These are phyloP conservation scores for Henricia sp. DNA, from an alignment of 53 echinoderm and acorn worm species.

Conservation along the genomic window DNA sequence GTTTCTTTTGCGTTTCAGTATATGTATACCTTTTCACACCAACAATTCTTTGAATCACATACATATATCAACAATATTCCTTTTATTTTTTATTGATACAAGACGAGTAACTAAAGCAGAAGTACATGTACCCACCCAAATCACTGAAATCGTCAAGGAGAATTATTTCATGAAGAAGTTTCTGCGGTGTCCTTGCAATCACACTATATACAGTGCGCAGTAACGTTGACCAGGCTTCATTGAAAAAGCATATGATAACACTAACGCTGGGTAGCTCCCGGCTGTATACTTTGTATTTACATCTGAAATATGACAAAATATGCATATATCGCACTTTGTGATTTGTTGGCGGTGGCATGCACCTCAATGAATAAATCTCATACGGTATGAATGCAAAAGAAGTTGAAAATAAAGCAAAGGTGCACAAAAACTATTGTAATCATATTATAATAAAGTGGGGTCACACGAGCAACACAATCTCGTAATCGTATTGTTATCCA, in stretches of 20 bases:
- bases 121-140: constrained; percentile 72
- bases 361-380: background rate
- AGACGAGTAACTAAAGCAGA: too few species aligned
- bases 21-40: too few species aligned
- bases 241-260: constrained; percentile 93
- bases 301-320: constrained; percentile 62
- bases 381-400: background rate
- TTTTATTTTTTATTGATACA: too few species aligned
- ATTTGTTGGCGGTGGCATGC: background rate
- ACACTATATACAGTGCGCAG: constrained; percentile 94
- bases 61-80: too few species aligned
- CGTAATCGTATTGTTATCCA: too few species aligned
- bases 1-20: too few species aligned
- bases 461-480: too few species aligned
- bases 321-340: background rate
- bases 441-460: too few species aligned
- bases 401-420: too few species aligned
- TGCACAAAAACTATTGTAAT: too few species aligned
- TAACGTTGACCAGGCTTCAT: constrained; percentile 97
- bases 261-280: constrained; percentile 72
- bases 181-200: constrained; percentile 83
- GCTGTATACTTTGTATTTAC: constrained; percentile 80
- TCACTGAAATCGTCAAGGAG: constrained; percentile 91
- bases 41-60: too few species aligned
- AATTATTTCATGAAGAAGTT: constrained; percentile 87